A percentile compares a stretch with the other conserved stretches of the same genome.
These are phyloP conservation scores for Panulirus ornatus DNA, from an alignment of 1,140 invertebrate species.

Conservation along the genomic window DNA sequence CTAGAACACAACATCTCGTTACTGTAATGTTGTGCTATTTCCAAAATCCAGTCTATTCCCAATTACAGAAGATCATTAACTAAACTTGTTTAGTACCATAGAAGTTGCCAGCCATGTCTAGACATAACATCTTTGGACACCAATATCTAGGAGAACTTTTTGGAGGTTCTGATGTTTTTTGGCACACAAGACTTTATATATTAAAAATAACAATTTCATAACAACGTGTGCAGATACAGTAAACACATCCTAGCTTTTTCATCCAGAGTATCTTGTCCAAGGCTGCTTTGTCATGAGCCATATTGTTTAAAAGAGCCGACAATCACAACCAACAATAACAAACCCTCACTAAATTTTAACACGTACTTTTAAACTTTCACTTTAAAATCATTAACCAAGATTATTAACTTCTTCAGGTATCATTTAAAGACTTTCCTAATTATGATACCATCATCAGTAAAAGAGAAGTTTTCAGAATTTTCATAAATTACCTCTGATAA, in stretches of 20 bases:
- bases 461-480: not conserved
- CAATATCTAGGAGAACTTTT: not conserved
- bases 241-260: not conserved
- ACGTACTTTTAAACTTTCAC: not conserved
- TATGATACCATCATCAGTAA: not conserved
- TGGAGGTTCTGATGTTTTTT: slow-evolving; percentile 16
- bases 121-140: slow-evolving; percentile 1
- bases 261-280: not conserved
- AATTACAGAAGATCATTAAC: slow-evolving; percentile 2
- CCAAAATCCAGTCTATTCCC: slow-evolving; percentile 8
- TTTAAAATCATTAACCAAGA: not conserved
- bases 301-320: not conserved
- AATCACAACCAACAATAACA: slow-evolving; percentile 5
- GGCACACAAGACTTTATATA: slow-evolving; percentile 33
- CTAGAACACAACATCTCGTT: slow-evolving; percentile 26
- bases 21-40: not conserved
- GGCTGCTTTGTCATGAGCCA: not conserved
- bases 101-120: not conserved
- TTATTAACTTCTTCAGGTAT: not conserved
- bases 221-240: slow-evolving; percentile 3
- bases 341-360: not conserved
- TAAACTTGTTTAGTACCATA: slow-evolving; percentile 8
- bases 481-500: not conserved
- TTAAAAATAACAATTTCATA: slow-evolving; percentile 20
- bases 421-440: not conserved